These are phyloP conservation scores for Drosophila anceps DNA, from an alignment of 2,888 invertebrate genomes.

Conservation along the genomic window DNA sequence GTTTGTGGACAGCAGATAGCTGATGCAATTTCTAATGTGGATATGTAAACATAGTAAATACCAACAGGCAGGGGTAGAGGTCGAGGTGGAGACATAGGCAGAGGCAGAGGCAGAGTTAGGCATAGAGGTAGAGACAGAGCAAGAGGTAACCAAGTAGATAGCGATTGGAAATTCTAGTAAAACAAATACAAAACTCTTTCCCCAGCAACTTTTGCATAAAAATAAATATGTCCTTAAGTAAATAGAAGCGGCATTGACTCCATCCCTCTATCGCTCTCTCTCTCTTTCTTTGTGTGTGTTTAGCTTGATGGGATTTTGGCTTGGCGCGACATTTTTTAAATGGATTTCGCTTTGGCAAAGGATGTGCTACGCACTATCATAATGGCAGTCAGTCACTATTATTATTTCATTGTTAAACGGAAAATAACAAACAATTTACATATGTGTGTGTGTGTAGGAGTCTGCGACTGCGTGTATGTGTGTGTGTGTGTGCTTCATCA, in stretches of 20 bases:
- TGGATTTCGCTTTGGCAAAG: not conserved
- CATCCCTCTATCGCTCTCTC: not conserved
- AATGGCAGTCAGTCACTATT: not conserved
- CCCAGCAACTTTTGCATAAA: not conserved
- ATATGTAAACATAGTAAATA: slow-evolving; percentile 6
- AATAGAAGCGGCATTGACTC: slow-evolving; percentile 33
- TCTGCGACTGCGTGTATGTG: too few relatives aligned
- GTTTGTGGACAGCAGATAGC: slow-evolving; percentile 3
- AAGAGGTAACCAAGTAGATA: slow-evolving; percentile 20
- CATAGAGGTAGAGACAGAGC: slow-evolving; percentile 1
- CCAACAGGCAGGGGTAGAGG: not conserved
- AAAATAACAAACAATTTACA: slow-evolving; percentile 10
- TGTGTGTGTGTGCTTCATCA: not conserved
- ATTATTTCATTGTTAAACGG: slow-evolving; percentile 15
- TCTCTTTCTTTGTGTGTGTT: slow-evolving; percentile 28
- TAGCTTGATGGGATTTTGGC: slow-evolving; percentile 51
- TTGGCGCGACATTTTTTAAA: slow-evolving; percentile 24
- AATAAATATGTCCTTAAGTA: slow-evolving; percentile 35
- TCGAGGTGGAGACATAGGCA: accelerated
- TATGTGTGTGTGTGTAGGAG: not conserved
- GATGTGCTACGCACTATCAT: slow-evolving; percentile 1
- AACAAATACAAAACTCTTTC: slow-evolving; percentile 34
- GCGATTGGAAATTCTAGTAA: slow-evolving; percentile 45
- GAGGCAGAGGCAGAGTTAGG: not conserved
- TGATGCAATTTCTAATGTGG: slow-evolving; percentile 10